Conservation (phyloP, 2,888 invertebrate species). For the Syrista parreyssii region DNA sequence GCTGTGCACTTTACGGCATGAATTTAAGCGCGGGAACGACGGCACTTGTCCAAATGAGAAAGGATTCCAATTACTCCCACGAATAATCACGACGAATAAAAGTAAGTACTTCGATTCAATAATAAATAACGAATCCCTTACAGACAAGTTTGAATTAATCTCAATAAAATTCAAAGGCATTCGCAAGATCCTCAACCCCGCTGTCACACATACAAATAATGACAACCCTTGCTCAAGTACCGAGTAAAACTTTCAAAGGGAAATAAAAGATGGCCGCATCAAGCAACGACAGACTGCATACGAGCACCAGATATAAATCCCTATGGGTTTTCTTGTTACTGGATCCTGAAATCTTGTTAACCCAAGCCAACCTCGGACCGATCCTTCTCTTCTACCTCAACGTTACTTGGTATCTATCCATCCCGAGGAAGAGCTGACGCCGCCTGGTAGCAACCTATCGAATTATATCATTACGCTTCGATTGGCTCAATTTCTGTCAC, state of each 20-base stretch:
- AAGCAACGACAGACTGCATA: neutral
- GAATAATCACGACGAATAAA: neutral
- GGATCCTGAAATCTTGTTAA: slow-evolving; percentile 45
- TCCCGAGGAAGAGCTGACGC: neutral
- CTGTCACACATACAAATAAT: neutral
- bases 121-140: neutral
- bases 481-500: slow-evolving; percentile 24
- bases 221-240: neutral
- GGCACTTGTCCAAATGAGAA: neutral
- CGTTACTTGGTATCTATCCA: neutral
- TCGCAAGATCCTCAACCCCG: neutral
- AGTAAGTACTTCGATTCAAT: neutral
- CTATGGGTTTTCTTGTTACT: slow-evolving; percentile 42
- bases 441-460: slow-evolving; percentile 24
- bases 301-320: slow-evolving; percentile 32
- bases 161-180: neutral
- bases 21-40: neutral
- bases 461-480: slow-evolving; percentile 36
- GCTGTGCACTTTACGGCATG: neutral
- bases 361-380: slow-evolving; percentile 15
- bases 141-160: too few relatives aligned
- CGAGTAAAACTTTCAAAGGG: neutral
- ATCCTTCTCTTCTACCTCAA: neutral
- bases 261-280: neutral
- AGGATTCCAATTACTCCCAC: neutral